Percentiles rank a stretch among this genome's conserved stretches.
Conservation (phyloP, 2,113 vertebrate genomes). For the Hippocampus guttulatus region DNA sequence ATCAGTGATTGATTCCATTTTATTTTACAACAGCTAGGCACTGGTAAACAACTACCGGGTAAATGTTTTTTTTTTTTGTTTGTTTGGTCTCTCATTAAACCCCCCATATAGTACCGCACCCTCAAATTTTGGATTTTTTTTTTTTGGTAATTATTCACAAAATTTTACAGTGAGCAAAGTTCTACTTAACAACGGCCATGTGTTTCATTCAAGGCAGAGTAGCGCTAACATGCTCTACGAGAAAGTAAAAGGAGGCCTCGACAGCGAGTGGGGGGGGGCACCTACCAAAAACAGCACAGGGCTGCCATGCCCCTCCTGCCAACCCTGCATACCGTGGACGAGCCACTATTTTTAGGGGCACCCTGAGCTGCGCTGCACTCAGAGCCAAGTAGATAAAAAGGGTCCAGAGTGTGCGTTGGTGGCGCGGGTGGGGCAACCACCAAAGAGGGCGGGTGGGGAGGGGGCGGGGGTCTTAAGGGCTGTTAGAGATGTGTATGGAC, state of each 20-base stretch:
- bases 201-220: not conserved
- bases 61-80: too few species aligned
- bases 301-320: conserved; percentile 41
- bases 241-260: conserved; percentile 27
- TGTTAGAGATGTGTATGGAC: conserved; percentile 48
- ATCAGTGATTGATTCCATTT: too few species aligned
- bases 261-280: conserved; percentile 2
- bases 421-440: conserved; percentile 2
- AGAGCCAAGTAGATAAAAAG: conserved; percentile 60
- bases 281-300: conserved; percentile 52
- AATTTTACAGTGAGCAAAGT: not conserved
- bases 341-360: conserved; percentile 68
- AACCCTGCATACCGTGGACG: conserved; percentile 47
- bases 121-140: too few species aligned
- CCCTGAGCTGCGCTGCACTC: conserved; percentile 28
- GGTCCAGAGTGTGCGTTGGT: conserved; percentile 25
- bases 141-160: too few species aligned
- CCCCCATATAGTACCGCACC: too few species aligned
- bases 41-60: too few species aligned
- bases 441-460: not conserved
- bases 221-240: not conserved
- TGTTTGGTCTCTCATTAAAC: too few species aligned
- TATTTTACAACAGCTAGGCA: too few species aligned
- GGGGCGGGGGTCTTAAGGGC: conserved; percentile 15
- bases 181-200: not conserved